A percentile compares a stretch with the other conserved stretches of the same genome.
Evolutionary conservation across 2,797 vertebrate genomes (phyloP).

Genomic region (Sarcoramphus papa): DNA sequence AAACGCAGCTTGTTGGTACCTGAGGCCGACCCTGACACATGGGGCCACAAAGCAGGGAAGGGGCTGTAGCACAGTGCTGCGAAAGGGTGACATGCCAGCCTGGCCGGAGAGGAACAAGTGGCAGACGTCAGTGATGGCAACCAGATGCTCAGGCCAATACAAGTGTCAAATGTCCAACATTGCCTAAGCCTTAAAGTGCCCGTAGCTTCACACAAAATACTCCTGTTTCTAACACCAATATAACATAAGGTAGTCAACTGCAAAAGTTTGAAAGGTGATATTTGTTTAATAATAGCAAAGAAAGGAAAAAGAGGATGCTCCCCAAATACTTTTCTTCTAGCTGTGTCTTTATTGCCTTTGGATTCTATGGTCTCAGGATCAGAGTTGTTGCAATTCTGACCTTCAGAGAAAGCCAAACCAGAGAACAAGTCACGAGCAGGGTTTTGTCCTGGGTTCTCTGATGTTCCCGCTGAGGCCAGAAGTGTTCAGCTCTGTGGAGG

Average conservation of each 20-base stretch:
- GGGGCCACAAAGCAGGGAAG: background rate
- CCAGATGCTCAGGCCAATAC: background rate
- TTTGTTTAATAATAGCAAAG: background rate
- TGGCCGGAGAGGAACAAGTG: background rate
- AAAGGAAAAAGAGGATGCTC: background rate
- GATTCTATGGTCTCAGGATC: background rate
- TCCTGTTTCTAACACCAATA: background rate
- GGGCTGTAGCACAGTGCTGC: background rate
- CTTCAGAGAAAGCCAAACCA: background rate
- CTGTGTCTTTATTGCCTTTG: background rate
- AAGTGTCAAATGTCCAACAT: background rate
- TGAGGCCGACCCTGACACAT: too few species aligned
- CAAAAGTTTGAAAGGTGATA: background rate
- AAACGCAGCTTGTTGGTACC: background rate
- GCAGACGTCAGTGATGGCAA: background rate
- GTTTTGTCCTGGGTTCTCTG: background rate
- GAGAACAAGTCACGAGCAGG: background rate
- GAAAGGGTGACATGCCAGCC: background rate
- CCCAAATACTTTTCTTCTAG: background rate
- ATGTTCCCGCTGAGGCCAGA: background rate
- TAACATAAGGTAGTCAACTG: background rate
- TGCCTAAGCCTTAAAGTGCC: background rate
- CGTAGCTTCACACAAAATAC: accelerated
- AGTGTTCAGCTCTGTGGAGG: background rate
- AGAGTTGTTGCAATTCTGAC: background rate